Conservation (phyloP, 37 sponge, comb jelly and placozoan genomes). For the Sycon ciliatum region DNA sequence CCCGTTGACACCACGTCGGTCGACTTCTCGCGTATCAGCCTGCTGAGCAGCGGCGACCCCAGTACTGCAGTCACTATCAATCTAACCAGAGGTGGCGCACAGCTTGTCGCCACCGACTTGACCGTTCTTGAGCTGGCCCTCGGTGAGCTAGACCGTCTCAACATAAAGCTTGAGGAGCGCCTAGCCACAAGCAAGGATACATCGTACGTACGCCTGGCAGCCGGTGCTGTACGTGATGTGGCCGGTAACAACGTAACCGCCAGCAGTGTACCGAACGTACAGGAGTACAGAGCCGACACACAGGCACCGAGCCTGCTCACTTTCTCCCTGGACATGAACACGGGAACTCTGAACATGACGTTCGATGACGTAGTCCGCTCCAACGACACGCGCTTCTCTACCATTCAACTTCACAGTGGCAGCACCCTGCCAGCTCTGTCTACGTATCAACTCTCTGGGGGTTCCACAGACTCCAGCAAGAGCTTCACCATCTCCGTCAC, state of each 20-base stretch:
- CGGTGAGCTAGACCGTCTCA: conserved; percentile 42
- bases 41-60: too few relatives aligned
- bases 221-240: conserved; percentile 48
- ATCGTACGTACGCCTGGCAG: conserved; percentile 48
- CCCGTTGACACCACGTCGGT: conserved; percentile 60
- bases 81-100: conserved; percentile 35
- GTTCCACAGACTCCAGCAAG: conserved; percentile 45
- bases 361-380: conserved; percentile 70
- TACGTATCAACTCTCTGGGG: conserved; percentile 58
- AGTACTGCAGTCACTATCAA: too few relatives aligned
- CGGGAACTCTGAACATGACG: conserved; percentile 47
- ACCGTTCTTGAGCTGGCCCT: conserved; percentile 40
- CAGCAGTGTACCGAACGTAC: conserved; percentile 32
- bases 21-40: conserved; percentile 54
- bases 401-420: conserved; percentile 36
- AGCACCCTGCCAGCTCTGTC: conserved; percentile 33
- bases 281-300: conserved; percentile 44
- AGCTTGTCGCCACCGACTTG: conserved; percentile 13
- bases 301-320: conserved; percentile 39
- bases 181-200: conserved; percentile 63
- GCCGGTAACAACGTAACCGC: conserved; percentile 28
- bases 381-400: conserved; percentile 41
- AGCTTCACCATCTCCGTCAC: conserved; percentile 51
- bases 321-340: conserved; percentile 73
- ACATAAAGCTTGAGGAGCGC: conserved; percentile 52